A percentile compares a stretch with the other conserved stretches of the same genome.
Conservation (phyloP, 2,113 vertebrate genomes). For the Athene cunicularia region DNA sequence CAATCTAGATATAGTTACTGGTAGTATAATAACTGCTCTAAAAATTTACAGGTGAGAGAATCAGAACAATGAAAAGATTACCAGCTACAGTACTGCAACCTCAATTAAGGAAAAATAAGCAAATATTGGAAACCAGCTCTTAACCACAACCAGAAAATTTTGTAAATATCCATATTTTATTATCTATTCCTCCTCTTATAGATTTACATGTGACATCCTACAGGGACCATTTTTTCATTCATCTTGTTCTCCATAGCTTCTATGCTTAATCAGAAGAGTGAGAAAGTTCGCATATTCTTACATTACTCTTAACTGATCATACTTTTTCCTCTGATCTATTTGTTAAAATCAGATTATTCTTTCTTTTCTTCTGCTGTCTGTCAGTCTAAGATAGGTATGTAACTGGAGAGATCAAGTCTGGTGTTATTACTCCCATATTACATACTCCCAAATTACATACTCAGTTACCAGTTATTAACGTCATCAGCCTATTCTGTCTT, state of each 20-base stretch:
- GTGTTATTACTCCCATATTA: background rate
- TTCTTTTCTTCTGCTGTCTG: background rate
- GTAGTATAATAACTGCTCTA: background rate
- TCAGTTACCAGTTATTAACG: background rate
- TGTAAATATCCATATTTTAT: background rate
- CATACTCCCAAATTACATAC: background rate
- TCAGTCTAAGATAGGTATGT: background rate
- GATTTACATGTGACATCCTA: background rate
- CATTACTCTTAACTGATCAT: background rate
- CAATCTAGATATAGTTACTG: background rate
- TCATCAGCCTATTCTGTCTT: background rate
- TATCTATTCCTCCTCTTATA: background rate
- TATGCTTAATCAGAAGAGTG: background rate
- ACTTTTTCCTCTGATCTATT: background rate
- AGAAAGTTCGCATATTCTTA: background rate
- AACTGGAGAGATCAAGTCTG: background rate
- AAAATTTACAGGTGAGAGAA: background rate
- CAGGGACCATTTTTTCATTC: background rate
- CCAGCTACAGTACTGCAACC: background rate
- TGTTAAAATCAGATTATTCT: background rate
- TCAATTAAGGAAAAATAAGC: background rate
- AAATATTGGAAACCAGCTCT: background rate
- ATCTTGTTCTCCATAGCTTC: background rate
- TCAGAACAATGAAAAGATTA: background rate
- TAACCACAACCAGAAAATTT: background rate